Evolutionary conservation across 2,888 invertebrate genomes (phyloP).

Genomic region (Athalia rosae): DNA sequence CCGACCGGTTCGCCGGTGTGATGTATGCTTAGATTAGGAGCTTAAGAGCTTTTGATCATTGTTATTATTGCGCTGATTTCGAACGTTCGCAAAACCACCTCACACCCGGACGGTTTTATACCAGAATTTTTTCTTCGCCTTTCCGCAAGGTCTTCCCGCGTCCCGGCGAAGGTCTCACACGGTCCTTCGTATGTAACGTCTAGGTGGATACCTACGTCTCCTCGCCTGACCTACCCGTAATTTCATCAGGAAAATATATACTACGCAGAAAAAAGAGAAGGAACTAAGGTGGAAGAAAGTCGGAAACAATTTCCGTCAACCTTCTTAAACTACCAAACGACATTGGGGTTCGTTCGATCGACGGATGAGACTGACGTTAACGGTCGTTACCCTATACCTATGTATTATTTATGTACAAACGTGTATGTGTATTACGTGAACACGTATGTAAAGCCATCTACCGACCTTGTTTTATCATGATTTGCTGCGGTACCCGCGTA

Average conservation of each 20-base stretch:
- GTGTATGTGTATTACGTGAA: not conserved
- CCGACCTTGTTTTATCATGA: not conserved
- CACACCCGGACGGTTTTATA: not conserved
- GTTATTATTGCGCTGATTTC: slow-evolving; percentile 39
- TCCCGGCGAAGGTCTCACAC: not conserved
- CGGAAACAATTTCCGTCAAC: too few relatives aligned
- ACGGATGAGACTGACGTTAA: too few relatives aligned
- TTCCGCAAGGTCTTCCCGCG: not conserved
- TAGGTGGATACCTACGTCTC: too few relatives aligned
- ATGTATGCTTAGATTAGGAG: slow-evolving; percentile 39
- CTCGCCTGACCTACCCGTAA: too few relatives aligned
- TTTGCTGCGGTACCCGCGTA: not conserved
- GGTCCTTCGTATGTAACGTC: too few relatives aligned
- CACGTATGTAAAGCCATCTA: too few relatives aligned
- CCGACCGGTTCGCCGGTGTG: slow-evolving; percentile 42
- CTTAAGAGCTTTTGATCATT: slow-evolving; percentile 42
- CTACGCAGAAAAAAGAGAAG: too few relatives aligned
- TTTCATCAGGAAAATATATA: too few relatives aligned
- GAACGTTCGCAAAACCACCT: slow-evolving; percentile 7
- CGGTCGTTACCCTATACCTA: too few relatives aligned
- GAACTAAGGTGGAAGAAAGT: too few relatives aligned
- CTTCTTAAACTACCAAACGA: too few relatives aligned
- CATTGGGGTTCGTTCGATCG: too few relatives aligned
- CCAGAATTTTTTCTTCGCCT: slow-evolving; percentile 1
- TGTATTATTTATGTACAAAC: not conserved